Percentiles rank a stretch among this genome's conserved stretches.
phyloP scores from a whole-genome alignment of 2,797 vertebrate genomes.

The Periparus ater region DNA sequence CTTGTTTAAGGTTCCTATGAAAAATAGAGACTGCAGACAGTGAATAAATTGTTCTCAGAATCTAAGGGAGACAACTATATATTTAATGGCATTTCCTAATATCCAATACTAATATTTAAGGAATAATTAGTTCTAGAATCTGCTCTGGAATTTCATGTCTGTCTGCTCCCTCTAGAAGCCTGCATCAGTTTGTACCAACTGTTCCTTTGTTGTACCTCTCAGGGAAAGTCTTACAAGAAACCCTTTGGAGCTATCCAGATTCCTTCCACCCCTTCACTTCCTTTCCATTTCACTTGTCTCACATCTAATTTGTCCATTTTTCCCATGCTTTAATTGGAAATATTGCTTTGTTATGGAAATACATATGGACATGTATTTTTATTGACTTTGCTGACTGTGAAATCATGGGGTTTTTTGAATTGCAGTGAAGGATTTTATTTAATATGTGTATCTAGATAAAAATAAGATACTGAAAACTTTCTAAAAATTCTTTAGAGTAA shows the following conservation, averaged over 20 bases:
- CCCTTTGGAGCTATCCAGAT: neutral
- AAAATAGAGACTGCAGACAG: neutral
- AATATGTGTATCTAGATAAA: neutral
- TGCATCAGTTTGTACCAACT: neutral
- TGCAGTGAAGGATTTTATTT: neutral
- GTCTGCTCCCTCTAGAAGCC: neutral
- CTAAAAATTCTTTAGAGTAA: neutral
- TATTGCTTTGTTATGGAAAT: neutral
- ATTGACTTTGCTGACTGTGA: neutral
- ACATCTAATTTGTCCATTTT: neutral
- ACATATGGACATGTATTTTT: neutral
- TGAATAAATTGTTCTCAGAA: neutral
- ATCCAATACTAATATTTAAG: neutral
- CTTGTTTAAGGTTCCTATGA: neutral
- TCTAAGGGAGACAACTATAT: neutral
- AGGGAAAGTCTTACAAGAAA: neutral
- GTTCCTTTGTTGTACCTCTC: neutral
- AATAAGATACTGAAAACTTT: neutral
- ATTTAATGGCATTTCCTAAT: neutral
- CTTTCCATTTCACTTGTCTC: neutral
- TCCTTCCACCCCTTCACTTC: neutral
- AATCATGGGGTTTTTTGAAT: neutral
- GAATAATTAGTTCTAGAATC: neutral
- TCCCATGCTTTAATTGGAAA: neutral
- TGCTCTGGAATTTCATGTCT: neutral